Evolutionary conservation across 2,113 vertebrate species (phyloP), one percentile per base, ranked within the genome.

Genomic region (Atherinomorus stipes): DNA sequence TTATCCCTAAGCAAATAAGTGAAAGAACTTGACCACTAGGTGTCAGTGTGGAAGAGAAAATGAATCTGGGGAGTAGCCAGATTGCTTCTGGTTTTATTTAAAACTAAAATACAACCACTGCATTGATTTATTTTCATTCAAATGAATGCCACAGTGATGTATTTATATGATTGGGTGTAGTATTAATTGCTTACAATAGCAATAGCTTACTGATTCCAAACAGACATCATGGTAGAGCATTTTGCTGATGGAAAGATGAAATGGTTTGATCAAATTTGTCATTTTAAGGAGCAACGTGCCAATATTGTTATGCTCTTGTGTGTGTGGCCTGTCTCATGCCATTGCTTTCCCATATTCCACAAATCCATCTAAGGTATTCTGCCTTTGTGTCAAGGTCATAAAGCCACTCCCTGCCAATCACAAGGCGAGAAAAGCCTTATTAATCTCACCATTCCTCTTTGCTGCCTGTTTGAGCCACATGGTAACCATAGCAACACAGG

Each of bases 401-500:
- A 56, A 64, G 58, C 64, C 44, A 62, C 51, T 83, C 56, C 70
- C 74, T 71, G 61, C 82, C 81, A 87, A 84, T 88, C 85, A 85
- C 71, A 74, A 72, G 44, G 68, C 45, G 4, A 67, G 75, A 76
- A 80, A 72, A 78, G 45, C 45, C 65, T 62, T 34, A 85, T 85
- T 83, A 93, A 90, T 86, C 83, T 84, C 58, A 78, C 83, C 65
- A 73, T 86, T 87, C 80, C 70, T 76, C 79, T 83, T 50, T 81
- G 64, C 79, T 9, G 56, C 65, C 64, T 72, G 66, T 79, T 71
- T 65, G 72, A 88, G 60, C 81, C 58, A 52, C 65, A 74, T 3
- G 4, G 90, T 93, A 85, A 91, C 91, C 89, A 86, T 91, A 83
- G 79, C 81, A 91, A 92, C 90, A 56, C 47, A 42, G 52, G 58